Conservation (phyloP, 2,113 vertebrate genomes). For the Delphinus delphis region DNA sequence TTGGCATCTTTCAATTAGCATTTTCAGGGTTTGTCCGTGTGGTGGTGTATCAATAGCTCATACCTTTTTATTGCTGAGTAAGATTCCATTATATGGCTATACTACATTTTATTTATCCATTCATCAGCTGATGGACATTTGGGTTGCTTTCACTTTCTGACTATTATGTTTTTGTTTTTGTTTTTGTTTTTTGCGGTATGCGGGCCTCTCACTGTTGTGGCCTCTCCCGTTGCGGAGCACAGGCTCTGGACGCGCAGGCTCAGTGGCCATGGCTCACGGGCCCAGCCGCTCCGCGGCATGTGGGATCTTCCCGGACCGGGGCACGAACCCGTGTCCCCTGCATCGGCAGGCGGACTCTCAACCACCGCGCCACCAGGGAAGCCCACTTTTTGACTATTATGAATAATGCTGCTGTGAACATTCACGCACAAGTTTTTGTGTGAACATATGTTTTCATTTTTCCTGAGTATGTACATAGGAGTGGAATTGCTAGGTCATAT, state of each 20-base stretch:
- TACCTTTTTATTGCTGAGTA: conserved; percentile 23
- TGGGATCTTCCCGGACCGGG: too few species aligned
- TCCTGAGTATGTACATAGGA: not conserved
- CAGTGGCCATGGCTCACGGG: too few species aligned
- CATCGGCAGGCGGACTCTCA: too few species aligned
- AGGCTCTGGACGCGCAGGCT: too few species aligned
- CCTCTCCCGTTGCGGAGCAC: too few species aligned
- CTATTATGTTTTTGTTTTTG: not conserved
- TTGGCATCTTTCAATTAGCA: not conserved
- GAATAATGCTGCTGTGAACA: not conserved
- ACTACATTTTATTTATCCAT: not conserved
- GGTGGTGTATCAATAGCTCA: not conserved
- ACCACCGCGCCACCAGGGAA: too few species aligned
- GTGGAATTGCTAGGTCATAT: not conserved
- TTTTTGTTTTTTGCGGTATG: too few species aligned
- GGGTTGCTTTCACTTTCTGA: not conserved
- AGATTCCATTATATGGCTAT: not conserved
- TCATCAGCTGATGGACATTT: not conserved
- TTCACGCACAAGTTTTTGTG: not conserved
- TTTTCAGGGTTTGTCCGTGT: not conserved
- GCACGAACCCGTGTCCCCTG: too few species aligned
- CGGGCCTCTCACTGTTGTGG: too few species aligned
- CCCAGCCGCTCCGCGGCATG: too few species aligned
- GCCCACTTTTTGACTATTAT: not conserved
- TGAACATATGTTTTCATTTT: not conserved